Percentiles rank a stretch among this genome's conserved stretches.
phyloP scores from a whole-genome alignment of 2,797 vertebrate species.

The Ptychobarbus kaznakovi region DNA sequence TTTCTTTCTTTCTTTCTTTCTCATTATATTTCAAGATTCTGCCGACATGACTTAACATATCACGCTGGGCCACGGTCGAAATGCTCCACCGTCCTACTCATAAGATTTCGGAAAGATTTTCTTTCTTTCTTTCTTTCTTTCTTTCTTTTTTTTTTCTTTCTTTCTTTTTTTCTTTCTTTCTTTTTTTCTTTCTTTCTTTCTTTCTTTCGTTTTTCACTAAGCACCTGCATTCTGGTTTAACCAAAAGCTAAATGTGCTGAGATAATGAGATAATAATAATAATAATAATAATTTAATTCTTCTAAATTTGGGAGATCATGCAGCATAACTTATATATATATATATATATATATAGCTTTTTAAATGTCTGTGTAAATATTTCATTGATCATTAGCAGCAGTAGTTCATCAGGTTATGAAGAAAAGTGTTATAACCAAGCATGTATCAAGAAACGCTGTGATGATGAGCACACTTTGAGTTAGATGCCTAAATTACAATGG shows the following conservation, averaged over 20 bases:
- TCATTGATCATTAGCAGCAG: background rate
- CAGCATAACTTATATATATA: background rate
- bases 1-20: too few species aligned
- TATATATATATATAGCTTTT: background rate
- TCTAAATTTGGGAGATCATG: background rate
- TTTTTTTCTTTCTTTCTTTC: too few species aligned
- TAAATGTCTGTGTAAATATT: background rate
- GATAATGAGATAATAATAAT: background rate
- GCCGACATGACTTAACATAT: slow-evolving; percentile 51
- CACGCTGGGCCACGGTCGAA: slow-evolving; percentile 40
- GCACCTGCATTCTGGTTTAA: slow-evolving; percentile 10
- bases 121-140: too few species aligned
- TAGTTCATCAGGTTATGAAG: background rate
- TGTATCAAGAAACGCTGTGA: background rate
- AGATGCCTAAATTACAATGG: background rate
- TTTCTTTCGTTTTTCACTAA: background rate
- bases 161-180: too few species aligned
- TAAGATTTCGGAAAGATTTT: slow-evolving; percentile 61
- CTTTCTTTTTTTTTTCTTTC: too few species aligned
- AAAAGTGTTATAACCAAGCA: background rate
- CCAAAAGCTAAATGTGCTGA: background rate
- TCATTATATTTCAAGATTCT: slow-evolving; percentile 52
- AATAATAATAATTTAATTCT: background rate
- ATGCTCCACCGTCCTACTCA: slow-evolving; percentile 39
- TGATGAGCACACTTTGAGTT: background rate